phyloP scores from a whole-genome alignment of 2,113 vertebrate genomes.

The Pogona vitticeps region DNA sequence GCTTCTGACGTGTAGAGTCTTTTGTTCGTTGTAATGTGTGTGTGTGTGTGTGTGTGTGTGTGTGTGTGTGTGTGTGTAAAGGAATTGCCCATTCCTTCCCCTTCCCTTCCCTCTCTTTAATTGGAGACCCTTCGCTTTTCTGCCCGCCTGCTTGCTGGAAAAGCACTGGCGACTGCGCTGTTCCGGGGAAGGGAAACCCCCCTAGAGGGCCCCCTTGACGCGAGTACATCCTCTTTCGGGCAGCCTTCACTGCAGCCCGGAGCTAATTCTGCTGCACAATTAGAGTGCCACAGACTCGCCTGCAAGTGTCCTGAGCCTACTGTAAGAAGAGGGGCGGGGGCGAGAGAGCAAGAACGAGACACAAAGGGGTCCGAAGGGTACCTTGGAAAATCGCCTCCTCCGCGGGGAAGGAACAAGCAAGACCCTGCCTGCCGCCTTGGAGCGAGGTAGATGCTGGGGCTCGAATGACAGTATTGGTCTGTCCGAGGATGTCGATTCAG shows the following conservation, averaged over 20 bases:
- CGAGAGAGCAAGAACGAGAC: background rate
- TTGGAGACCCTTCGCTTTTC: background rate
- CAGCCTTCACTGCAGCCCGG: conserved; percentile 74
- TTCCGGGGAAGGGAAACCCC: conserved; percentile 73
- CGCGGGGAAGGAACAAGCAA: background rate
- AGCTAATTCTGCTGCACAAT: conserved; percentile 77
- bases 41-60: too few species aligned
- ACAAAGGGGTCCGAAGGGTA: conserved; percentile 41
- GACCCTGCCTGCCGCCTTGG: conserved; percentile 61
- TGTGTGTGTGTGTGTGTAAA: background rate
- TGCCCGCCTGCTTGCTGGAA: conserved; percentile 6
- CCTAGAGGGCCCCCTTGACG: conserved; percentile 84
- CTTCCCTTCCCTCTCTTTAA: background rate
- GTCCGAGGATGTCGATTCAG: conserved; percentile 62
- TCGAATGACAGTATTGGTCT: conserved; percentile 62
- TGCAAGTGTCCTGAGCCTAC: conserved; percentile 70
- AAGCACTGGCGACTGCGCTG: conserved; percentile 53
- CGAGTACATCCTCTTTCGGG: conserved; percentile 70
- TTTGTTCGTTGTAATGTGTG: too few species aligned
- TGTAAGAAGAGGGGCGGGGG: conserved; percentile 27
- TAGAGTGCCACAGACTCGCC: conserved; percentile 63
- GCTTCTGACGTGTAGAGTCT: background rate
- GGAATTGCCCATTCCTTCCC: background rate
- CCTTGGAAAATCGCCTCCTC: conserved; percentile 46
- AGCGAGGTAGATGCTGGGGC: background rate